A percentile compares a stretch with the other conserved stretches of the same genome.
Evolutionary conservation across 2,113 vertebrate genomes (phyloP).

Genomic region (Campylorhamphus procurvoides): DNA sequence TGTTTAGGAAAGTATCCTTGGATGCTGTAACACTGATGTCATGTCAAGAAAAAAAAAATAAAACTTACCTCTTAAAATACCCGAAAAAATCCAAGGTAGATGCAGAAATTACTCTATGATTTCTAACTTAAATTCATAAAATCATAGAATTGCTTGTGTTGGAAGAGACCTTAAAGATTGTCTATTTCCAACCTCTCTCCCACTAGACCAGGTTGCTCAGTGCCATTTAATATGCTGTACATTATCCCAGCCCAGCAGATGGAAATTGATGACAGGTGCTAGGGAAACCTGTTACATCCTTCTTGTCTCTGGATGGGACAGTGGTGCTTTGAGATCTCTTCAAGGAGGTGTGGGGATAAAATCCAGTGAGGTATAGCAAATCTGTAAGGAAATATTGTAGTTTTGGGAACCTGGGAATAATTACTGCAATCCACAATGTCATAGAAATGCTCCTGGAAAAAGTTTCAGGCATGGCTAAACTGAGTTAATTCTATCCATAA

Average conservation of each 20-base stretch:
- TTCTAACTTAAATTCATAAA: background rate
- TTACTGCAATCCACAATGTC: accelerated
- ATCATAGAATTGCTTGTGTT: background rate
- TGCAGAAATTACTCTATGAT: background rate
- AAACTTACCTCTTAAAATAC: background rate
- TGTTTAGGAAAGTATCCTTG: background rate
- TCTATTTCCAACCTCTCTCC: background rate
- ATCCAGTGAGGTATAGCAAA: background rate
- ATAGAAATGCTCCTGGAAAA: background rate
- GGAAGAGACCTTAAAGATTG: background rate
- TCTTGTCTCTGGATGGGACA: background rate
- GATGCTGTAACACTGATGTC: background rate
- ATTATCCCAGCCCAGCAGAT: background rate
- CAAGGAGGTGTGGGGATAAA: background rate
- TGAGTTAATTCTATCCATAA: background rate
- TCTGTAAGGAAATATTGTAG: background rate
- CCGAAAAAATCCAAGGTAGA: background rate
- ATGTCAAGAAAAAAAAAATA: background rate
- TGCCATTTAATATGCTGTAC: background rate
- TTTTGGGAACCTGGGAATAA: background rate
- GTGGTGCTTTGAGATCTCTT: background rate
- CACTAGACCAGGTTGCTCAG: background rate
- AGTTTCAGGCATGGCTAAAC: background rate
- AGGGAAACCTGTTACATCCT: background rate
- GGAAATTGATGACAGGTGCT: background rate